Evolutionary conservation across 2,113 vertebrate genomes (phyloP), one percentile per base, ranked within the genome.

Genomic region (Circaetus cinerascens): DNA sequence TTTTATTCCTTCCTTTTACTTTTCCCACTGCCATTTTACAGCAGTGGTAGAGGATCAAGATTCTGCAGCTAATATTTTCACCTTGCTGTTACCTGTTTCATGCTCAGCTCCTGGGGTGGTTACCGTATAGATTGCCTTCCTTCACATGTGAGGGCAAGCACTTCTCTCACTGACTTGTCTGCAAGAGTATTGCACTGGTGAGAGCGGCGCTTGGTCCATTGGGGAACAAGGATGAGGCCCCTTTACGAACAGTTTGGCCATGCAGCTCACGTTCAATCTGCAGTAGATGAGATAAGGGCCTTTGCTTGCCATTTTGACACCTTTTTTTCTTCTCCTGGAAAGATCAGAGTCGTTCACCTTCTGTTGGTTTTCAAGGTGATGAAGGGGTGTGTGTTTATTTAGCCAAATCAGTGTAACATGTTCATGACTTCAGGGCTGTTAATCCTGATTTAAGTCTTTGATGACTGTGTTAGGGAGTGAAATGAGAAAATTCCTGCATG

Each of bases 201-300:
- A 79, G 60, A 55, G 43, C 43, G 83, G 50, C 2, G 0, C 40
- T 77, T 64, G 34, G 60, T 25, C 27, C 38, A 4, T 50, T 2
- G 2, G 48, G 48, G 45, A 74, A 5, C 10, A 41, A 50, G 38
- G 26, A 23, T 36, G 21, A 86, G 19, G 34, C 51, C 18, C 56
- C 63, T 68, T 34, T 48, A 27, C 21, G 10, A 53, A 41, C 1
- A 1, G 5, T 62, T 82, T 86, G 48, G 15, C n/a, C 3, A 0
- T 48, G 11, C 76, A 41, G 26, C 55, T 63, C 29, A 29, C 2
- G 0, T 29, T 72, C n/a, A 45, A 0, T 36, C 68, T 51, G 34
- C 46, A 72, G 53, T 10, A 79, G 57, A 25, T 86, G 46, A 77
- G 29, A 45, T 34, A 75, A 85, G 21, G 51, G 23, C 56, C 40